Conservation (phyloP, 2,113 vertebrate species). For the Trematocara stigmaticum region DNA sequence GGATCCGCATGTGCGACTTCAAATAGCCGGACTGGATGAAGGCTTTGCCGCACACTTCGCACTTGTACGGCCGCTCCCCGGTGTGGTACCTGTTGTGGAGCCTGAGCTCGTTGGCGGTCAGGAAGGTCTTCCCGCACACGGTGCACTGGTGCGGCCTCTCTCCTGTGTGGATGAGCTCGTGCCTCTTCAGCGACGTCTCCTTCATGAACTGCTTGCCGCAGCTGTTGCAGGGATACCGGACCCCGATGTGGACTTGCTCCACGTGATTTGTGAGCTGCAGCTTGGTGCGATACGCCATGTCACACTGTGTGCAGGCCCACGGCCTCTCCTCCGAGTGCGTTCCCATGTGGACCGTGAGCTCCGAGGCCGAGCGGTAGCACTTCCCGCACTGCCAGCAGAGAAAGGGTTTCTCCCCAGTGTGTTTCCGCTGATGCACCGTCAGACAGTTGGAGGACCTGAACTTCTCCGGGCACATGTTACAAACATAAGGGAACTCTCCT, state of each 20-base stretch:
- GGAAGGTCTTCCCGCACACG: slow-evolving; percentile 66
- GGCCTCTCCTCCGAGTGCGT: slow-evolving; percentile 66
- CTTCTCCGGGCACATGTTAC: slow-evolving; percentile 54
- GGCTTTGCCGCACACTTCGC: slow-evolving; percentile 62
- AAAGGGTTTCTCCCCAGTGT: slow-evolving; percentile 70
- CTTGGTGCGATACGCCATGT: slow-evolving; percentile 63
- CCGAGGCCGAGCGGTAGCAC: slow-evolving; percentile 64
- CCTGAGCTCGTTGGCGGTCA: slow-evolving; percentile 65
- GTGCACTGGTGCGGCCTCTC: slow-evolving; percentile 68
- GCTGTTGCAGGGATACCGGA: slow-evolving; percentile 61
- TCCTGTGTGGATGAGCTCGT: slow-evolving; percentile 68
- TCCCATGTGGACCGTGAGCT: slow-evolving; percentile 70
- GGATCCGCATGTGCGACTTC: slow-evolving; percentile 71
- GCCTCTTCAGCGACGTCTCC: slow-evolving; percentile 65
- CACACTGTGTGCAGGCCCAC: slow-evolving; percentile 59
- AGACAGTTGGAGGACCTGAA: slow-evolving; percentile 68
- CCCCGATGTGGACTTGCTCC: slow-evolving; percentile 67
- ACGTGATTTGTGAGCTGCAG: slow-evolving; percentile 68
- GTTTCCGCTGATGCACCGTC: slow-evolving; percentile 64
- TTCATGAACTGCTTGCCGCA: slow-evolving; percentile 73
- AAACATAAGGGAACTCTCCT: slow-evolving; percentile 64
- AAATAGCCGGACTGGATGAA: slow-evolving; percentile 71
- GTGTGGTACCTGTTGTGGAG: slow-evolving; percentile 70
- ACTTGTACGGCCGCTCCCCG: slow-evolving; percentile 68
- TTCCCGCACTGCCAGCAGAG: slow-evolving; percentile 73